Conservation (phyloP, 2,888 invertebrate species). For the Andrena minutula region DNA sequence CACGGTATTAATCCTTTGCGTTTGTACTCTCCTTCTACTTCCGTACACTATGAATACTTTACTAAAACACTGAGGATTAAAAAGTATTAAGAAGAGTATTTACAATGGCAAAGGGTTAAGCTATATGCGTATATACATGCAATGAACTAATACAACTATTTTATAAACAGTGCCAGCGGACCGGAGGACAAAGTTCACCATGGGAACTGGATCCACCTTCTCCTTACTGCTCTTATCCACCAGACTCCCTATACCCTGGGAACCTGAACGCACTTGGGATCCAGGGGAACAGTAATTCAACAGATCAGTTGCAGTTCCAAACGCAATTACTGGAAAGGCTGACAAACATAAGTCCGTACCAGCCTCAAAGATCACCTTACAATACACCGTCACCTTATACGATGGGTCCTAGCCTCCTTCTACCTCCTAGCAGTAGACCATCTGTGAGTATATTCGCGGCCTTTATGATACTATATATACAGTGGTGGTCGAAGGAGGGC, state of each 20-base stretch:
- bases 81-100: neutral
- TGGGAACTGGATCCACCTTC: slow-evolving; percentile 82
- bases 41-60: too few species aligned
- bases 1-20: neutral
- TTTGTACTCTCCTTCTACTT: neutral
- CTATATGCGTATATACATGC: neutral
- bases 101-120: neutral
- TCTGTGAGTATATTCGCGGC: slow-evolving; percentile 71
- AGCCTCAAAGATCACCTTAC: slow-evolving; percentile 80
- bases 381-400: slow-evolving; percentile 80
- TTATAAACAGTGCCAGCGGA: slow-evolving; percentile 67
- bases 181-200: slow-evolving; percentile 80
- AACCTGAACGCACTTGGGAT: slow-evolving; percentile 73
- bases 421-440: slow-evolving; percentile 78
- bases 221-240: slow-evolving; percentile 78
- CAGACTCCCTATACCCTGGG: slow-evolving; percentile 77
- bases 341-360: slow-evolving; percentile 85
- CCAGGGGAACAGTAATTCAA: slow-evolving; percentile 71
- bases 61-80: too few species aligned
- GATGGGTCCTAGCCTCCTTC: slow-evolving; percentile 78
- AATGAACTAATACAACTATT: slow-evolving; percentile 1
- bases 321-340: slow-evolving; percentile 86
- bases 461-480: neutral
- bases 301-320: slow-evolving; percentile 84
- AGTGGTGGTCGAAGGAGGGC: neutral